Evolutionary conservation across 64 coral and sea anemone species (phyloP).

Genomic region (Porites australiensis): DNA sequence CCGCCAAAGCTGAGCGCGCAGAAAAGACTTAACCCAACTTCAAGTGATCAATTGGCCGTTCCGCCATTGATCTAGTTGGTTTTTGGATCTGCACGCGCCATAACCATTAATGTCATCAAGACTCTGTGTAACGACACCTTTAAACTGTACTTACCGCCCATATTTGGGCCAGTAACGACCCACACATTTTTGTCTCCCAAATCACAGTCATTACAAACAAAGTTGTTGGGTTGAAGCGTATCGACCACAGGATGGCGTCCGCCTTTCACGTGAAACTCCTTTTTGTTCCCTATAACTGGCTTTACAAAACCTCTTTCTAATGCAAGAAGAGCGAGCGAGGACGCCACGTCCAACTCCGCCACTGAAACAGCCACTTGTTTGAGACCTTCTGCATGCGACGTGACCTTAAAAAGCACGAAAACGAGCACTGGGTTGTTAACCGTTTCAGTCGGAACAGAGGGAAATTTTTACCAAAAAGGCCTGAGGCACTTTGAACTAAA

Average conservation of each 20-base stretch:
- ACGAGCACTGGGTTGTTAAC: not conserved
- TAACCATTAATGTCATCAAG: no score
- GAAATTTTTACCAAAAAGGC: no score
- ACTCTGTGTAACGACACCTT: no score
- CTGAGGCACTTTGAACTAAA: no score
- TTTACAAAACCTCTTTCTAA: conserved; percentile 70
- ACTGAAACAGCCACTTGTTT: conserved; percentile 76
- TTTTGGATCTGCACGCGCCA: no score
- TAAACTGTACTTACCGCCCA: conserved; percentile 73
- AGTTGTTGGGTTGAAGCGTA: conserved; percentile 86
- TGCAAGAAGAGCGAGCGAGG: conserved; percentile 78
- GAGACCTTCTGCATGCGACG: conserved; percentile 61
- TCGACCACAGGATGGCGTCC: conserved; percentile 90
- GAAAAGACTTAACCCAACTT: no score
- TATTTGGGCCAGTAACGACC: conserved; percentile 90
- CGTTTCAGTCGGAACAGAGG: not conserved
- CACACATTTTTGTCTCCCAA: conserved; percentile 81
- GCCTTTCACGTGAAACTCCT: conserved; percentile 66
- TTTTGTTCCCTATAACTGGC: conserved; percentile 62
- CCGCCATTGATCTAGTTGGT: no score
- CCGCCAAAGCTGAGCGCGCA: no score
- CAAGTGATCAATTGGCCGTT: no score
- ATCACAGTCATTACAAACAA: conserved; percentile 83
- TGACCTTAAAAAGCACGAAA: conserved; percentile 53
- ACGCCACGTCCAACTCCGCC: conserved; percentile 77